These are phyloP conservation scores for Orthosia incerta DNA, from an alignment of 2,888 invertebrate species.

Conservation along the genomic window DNA sequence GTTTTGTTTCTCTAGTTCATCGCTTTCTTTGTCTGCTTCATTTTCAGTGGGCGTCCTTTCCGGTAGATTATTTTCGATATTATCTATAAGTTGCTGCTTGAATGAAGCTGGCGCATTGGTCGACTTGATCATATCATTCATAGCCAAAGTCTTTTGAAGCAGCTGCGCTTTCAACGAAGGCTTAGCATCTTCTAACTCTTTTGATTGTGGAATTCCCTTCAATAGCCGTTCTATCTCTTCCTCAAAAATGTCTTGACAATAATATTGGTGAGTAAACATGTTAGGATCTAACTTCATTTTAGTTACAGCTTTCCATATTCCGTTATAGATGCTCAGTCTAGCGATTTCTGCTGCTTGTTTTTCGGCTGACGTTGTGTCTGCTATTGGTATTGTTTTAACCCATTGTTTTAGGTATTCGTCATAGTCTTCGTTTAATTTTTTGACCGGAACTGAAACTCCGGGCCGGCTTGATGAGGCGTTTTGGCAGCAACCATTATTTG, in stretches of 20 bases:
- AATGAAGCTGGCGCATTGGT: constrained; percentile 68
- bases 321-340: constrained; percentile 76
- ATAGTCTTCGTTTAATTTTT: constrained; percentile 72
- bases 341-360: constrained; percentile 67
- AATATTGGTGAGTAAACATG: constrained; percentile 72
- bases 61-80: constrained; percentile 70
- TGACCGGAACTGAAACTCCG: constrained; percentile 38
- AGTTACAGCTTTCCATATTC: constrained; percentile 77
- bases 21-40: constrained; percentile 59
- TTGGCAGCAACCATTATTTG: background rate
- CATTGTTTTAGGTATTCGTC: constrained; percentile 75
- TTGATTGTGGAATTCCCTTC: constrained; percentile 73
- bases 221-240: constrained; percentile 81
- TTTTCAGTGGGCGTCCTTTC: constrained; percentile 49
- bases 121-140: constrained; percentile 69
- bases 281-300: constrained; percentile 77
- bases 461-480: background rate
- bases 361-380: constrained; percentile 62
- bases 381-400: constrained; percentile 76
- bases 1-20: constrained; percentile 74
- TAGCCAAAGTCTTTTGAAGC: constrained; percentile 73
- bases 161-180: constrained; percentile 75
- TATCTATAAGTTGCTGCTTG: constrained; percentile 76
- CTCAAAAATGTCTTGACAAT: constrained; percentile 79
- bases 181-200: constrained; percentile 73